Conservation (phyloP, 1,140 invertebrate genomes). For the Cardiocondyla obscurior region DNA sequence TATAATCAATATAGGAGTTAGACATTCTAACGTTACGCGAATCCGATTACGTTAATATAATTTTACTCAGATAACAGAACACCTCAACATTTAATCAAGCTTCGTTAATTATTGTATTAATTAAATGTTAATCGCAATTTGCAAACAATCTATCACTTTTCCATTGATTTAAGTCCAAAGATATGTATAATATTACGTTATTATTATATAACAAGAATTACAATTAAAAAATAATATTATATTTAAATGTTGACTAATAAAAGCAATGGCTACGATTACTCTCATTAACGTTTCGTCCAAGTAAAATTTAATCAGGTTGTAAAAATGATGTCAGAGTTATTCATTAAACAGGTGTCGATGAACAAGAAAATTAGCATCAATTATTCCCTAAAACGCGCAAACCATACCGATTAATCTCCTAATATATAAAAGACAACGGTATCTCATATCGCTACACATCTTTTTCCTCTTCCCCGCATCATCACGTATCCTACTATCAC, state of each 20-base stretch:
- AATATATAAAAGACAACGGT: conserved; percentile 15
- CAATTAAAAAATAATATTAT: not conserved
- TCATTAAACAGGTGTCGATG: not conserved
- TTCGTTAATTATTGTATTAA: not conserved
- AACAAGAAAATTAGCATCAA: conserved; percentile 3
- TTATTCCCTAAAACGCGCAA: conserved; percentile 11
- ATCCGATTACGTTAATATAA: conserved; percentile 15
- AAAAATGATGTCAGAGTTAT: not conserved
- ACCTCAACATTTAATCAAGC: not conserved
- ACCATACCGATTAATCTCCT: conserved; percentile 15
- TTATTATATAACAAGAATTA: not conserved
- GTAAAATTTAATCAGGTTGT: not conserved
- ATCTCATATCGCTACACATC: not conserved
- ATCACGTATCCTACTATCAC: conserved; percentile 29
- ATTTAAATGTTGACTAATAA: not conserved
- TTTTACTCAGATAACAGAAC: not conserved
- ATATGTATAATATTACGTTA: too few species aligned
- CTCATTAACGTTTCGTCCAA: not conserved
- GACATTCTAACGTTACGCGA: conserved; percentile 27
- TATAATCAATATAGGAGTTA: conserved; percentile 10
- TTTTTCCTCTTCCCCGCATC: not conserved
- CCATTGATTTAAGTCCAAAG: not conserved
- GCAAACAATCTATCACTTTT: not conserved
- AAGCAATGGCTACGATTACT: not conserved
- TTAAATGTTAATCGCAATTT: not conserved